Evolutionary conservation across 2,113 vertebrate genomes (phyloP), one percentile per base, ranked within the genome.

Genomic region (Channa maculata): DNA sequence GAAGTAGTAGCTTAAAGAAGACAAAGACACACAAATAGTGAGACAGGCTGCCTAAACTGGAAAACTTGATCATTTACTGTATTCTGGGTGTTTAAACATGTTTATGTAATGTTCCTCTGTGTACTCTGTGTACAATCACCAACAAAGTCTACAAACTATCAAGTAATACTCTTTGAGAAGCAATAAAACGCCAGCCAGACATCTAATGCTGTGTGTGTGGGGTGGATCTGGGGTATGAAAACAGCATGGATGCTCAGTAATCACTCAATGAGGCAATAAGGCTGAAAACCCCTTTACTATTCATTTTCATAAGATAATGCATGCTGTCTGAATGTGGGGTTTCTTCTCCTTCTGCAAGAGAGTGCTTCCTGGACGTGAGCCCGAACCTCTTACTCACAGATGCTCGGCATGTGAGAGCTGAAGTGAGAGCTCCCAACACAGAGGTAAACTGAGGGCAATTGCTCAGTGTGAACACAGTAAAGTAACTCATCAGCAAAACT

Each of bases 401-500:
- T 87, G 87, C 61, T 84, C 45, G 34, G 77, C 66, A 60, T 80
- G 84, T 80, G 61, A 70, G 71, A 76, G 83, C 79, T 61, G 77
- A 76, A 68, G 61, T 51, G 65, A 74, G 81, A 71, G 65, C 83
- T 89, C 81, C 67, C 72, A 65, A 46, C 79, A 48, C 82, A 59
- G 84, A 87, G 80, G 79, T 81, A 85, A 90, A 86, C 72, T 63
- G 79, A 81, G 89, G 89, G 85, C 86, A 89, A 86, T 82, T 76
- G 84, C 88, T 86, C 80, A 81, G 80, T 66, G 79, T 85, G 88
- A 90, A 71, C 68, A 24, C 76, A 74, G 76, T 67, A 84, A 92
- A 89, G 67, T 83, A 85, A 86, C 81, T 88, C 80, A 89, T 91
- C 90, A 90, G 90, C 85, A 83, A 87, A 89, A 88, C 81, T 85